Evolutionary conservation across 2,888 invertebrate genomes (phyloP), one percentile per base, ranked within the genome.

Genomic region (Hofmannophila pseudospretella): DNA sequence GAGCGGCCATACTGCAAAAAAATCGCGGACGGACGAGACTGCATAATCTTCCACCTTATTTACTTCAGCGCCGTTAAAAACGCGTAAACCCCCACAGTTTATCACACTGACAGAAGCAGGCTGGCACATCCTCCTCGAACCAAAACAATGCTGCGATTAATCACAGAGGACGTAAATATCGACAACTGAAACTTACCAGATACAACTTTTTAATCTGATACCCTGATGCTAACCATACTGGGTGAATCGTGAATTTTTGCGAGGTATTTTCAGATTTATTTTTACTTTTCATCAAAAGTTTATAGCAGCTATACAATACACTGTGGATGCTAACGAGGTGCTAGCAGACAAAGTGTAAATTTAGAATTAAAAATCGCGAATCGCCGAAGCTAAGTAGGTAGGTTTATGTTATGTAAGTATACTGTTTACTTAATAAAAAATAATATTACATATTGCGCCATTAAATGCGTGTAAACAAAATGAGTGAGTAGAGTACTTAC

Each of bases 131-230:
- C n/a, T 36, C 51, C 47, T 23, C 51, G 51, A 54, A 51, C 53
- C 54, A 43, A 53, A 69, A 82, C 80, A 84, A 84, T 81, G 65
- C 59, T 65, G 64, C 66, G 45, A 77, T 85, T 73, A 79, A 81
- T 84, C 81, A 75, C 58, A 63, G 41, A 45, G 45, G 54, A 51
- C 70, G 56, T 81, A 75, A 79, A 79, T 74, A 79, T 72, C 71
- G 60, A 61, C 69, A 54, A 41, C 57, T 75, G 79, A 81, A 54
- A 63, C 49, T 67, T 60, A 51, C 75, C 82, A 82, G 82, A 77
- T 51, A 57, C 54, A 46, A 60, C 54, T 72, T 79, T n/a, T 78
- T 79, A 77, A 66, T 61, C 63, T 58, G 62, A 51, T 45, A 60
- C 58, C 61, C 63, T 58, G 62, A 51, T 45, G 60, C 58, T 72